Evolutionary conservation across 2,113 vertebrate genomes (phyloP), one percentile per base, ranked within the genome.

Genomic region (Pseudorasbora parva): DNA sequence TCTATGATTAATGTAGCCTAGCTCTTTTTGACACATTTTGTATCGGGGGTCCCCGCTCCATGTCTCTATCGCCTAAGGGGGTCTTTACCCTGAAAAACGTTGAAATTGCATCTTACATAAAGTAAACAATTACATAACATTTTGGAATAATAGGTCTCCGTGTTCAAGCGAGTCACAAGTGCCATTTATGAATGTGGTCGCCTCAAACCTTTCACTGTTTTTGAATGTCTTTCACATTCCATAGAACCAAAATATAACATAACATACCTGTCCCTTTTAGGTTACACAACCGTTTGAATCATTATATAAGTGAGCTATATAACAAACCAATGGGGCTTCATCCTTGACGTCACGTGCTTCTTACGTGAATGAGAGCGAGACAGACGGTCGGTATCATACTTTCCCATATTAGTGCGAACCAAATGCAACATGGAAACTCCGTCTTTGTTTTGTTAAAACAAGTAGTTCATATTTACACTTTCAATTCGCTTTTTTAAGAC

Each of bases 281-380:
- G 85, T 86, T 88, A 84, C 68, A 84, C 87, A 84, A 86, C 84
- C n/a, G 56, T 75, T 37, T 82, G n/a, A 59, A 33, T 87, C 82
- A 81, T 94, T 95, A 94, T 93, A 93, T 94, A 95, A 95, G 91
- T 86, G 90, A 90, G 90, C 88, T 90, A 91, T 74, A 91, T 84
- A 86, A 72, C 33, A 68, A 74, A 54, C 90, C 89, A 91, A 89
- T 89, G 25, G 27, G 57, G 33, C 27, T 6, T 21, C 41, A 27
- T 8, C 14, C 9, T 45, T n/a, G 14, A 23, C 37, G 69, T 90
- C 90, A 91, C 88, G 88, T 91, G 89, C 3, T 30, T 8, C 74
- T 88, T 92, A 90, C 86, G 84, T 92, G 90, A 89, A 27, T 47
- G 43, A 33, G 9, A 84, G 56, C 69, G 17, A 60, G 74, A 51